phyloP scores from a whole-genome alignment of 1,140 invertebrate genomes.

The Lerema accius region DNA sequence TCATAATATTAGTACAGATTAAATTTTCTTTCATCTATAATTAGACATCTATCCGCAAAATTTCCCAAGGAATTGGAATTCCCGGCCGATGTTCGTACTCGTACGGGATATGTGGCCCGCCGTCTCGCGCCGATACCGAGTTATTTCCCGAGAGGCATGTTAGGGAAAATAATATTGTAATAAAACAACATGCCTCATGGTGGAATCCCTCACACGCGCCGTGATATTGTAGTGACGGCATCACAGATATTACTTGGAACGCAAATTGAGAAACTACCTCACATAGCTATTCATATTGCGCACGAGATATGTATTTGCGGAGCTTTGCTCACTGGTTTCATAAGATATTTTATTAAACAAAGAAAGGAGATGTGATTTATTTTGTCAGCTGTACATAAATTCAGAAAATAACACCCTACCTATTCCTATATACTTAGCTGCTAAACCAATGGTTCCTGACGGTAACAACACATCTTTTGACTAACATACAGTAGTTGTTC shows the following conservation, averaged over 20 bases:
- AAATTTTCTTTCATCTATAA: not conserved
- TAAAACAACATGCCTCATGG: not conserved
- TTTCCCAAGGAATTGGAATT: not conserved
- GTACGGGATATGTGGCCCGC: not conserved
- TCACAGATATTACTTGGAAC: not conserved
- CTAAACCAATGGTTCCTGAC: too few species aligned
- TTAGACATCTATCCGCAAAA: not conserved
- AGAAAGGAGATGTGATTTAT: too few species aligned
- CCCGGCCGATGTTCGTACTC: not conserved
- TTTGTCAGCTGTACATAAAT: too few species aligned
- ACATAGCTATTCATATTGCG: not conserved
- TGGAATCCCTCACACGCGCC: not conserved
- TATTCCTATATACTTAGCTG: too few species aligned
- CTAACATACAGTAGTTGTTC: too few species aligned
- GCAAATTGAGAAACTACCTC: not conserved
- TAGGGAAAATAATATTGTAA: conserved; percentile 3
- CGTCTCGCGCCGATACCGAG: not conserved
- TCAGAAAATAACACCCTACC: too few species aligned
- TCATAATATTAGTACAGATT: too few species aligned
- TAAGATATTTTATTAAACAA: too few species aligned
- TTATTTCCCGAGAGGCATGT: not conserved
- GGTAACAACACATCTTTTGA: too few species aligned
- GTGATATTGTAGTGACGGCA: not conserved
- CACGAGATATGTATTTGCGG: too few species aligned
- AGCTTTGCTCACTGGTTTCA: too few species aligned